These are phyloP conservation scores for Neoarius graeffei DNA, from an alignment of 2,113 vertebrate genomes.

Conservation along the genomic window DNA sequence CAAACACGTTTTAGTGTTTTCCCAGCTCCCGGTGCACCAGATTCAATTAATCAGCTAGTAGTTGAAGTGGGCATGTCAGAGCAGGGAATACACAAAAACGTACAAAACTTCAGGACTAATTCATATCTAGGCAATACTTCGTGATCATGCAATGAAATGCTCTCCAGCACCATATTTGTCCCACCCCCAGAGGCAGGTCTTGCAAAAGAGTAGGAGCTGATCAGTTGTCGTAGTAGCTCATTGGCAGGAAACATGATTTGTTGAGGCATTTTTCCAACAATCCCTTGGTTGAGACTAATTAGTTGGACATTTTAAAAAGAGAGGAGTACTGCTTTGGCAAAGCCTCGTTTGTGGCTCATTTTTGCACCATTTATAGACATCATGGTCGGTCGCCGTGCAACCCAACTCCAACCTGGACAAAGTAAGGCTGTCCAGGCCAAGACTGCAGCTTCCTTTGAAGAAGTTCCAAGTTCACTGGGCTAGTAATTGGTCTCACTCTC, in stretches of 20 bases:
- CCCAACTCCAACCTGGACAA: too few relatives aligned
- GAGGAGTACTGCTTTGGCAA: neutral
- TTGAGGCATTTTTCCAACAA: neutral
- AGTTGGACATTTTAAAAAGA: neutral
- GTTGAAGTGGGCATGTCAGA: too few relatives aligned
- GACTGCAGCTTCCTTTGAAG: neutral
- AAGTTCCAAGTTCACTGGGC: neutral
- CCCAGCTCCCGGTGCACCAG: too few relatives aligned
- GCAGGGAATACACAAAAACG: too few relatives aligned
- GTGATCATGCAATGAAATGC: neutral
- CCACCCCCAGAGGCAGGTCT: neutral
- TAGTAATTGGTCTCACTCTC: too few relatives aligned
- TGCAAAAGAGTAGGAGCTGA: neutral
- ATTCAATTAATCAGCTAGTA: neutral
- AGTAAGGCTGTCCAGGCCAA: too few relatives aligned
- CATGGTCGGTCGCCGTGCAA: too few relatives aligned
- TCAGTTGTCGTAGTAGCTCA: neutral
- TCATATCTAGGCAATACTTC: too few relatives aligned
- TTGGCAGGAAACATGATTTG: neutral
- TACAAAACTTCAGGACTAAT: too few relatives aligned
- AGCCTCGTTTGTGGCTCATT: too few relatives aligned
- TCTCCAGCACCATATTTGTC: neutral
- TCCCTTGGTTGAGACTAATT: neutral
- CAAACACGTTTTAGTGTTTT: neutral
- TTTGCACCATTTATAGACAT: too few relatives aligned